Conservation (phyloP, 2,113 vertebrate genomes). For the Lipophrys pholis region DNA sequence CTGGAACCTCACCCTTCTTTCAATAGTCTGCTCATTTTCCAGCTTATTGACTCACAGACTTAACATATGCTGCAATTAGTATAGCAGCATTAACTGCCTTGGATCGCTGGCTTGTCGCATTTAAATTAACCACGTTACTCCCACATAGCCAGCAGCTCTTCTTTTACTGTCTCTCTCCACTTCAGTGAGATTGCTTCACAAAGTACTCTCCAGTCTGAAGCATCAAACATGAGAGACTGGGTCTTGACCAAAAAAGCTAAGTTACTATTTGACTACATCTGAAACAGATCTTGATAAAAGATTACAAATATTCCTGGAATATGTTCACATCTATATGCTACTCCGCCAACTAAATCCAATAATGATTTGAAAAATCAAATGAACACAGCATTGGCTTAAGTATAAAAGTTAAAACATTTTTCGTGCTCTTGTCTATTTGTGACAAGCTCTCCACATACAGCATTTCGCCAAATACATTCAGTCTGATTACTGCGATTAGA, state of each 20-base stretch:
- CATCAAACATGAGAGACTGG: neutral
- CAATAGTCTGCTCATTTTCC: slow-evolving; percentile 6
- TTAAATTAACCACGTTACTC: slow-evolving; percentile 36
- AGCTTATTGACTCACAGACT: slow-evolving; percentile 63
- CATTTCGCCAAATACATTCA: slow-evolving; percentile 26
- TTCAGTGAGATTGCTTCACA: slow-evolving; percentile 3
- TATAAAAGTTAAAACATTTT: slow-evolving; percentile 4
- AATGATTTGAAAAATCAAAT: too few species aligned
- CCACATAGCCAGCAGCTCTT: slow-evolving; percentile 24
- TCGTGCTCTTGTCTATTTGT: slow-evolving; percentile 1
- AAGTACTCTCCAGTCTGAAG: slow-evolving; percentile 10
- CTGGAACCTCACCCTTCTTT: neutral
- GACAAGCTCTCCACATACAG: neutral
- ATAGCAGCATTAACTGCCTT: slow-evolving; percentile 27
- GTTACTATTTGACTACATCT: too few species aligned
- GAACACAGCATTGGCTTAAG: too few species aligned
- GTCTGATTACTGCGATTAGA: slow-evolving; percentile 62
- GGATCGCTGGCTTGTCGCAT: slow-evolving; percentile 29
- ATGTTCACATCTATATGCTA: too few species aligned
- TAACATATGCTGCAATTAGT: slow-evolving; percentile 53
- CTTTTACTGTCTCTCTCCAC: slow-evolving; percentile 18
- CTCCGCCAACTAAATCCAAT: too few species aligned
- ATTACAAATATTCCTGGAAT: too few species aligned
- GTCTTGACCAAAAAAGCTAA: neutral
- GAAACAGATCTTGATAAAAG: too few species aligned